phyloP scores from a whole-genome alignment of 2,888 invertebrate genomes.

The Amphiduros pacificus region DNA sequence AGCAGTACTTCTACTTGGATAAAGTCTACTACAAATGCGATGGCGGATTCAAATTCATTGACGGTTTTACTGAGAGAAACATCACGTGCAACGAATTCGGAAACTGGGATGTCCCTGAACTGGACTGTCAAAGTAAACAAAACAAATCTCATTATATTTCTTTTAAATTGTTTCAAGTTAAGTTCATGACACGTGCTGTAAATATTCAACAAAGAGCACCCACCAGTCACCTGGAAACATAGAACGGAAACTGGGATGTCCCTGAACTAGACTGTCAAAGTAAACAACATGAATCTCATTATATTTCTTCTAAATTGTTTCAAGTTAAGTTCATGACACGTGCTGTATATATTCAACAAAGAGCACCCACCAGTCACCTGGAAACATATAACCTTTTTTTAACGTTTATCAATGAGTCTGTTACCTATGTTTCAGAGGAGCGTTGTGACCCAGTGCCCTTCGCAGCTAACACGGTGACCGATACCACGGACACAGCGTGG shows the following conservation, averaged over 20 bases:
- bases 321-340: background rate
- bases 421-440: constrained; percentile 22
- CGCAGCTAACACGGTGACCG: constrained; percentile 13
- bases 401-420: too few relatives aligned
- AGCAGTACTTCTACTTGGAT: background rate
- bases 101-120: constrained; percentile 30
- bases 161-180: background rate
- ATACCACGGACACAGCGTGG: constrained; percentile 29
- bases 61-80: constrained; percentile 22
- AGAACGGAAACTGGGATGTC: constrained; percentile 32
- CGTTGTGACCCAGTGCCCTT: constrained; percentile 28
- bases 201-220: too few relatives aligned
- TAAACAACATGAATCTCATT: constrained; percentile 3
- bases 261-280: constrained; percentile 29
- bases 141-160: background rate
- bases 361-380: too few relatives aligned
- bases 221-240: too few relatives aligned
- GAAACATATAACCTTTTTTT: too few relatives aligned
- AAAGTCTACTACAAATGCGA: constrained; percentile 21
- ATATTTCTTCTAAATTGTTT: background rate
- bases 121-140: constrained; percentile 28
- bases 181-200: background rate
- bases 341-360: too few relatives aligned
- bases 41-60: constrained; percentile 26
- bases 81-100: constrained; percentile 28